Base-by-base conservation (phyloP, 2,113 vertebrate species). In the Pipra filicauda region DNA sequence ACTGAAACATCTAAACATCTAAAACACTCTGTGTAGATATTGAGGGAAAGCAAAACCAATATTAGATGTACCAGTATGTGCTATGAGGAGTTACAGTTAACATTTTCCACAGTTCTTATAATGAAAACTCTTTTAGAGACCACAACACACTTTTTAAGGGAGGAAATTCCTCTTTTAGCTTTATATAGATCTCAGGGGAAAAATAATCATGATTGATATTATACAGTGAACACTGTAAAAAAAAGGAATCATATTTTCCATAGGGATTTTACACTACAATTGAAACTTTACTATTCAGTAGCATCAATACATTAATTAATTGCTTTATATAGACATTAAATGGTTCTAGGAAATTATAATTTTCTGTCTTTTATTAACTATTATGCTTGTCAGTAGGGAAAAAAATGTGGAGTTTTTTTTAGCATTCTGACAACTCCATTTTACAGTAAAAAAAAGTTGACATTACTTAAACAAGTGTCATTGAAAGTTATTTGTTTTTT, bases 251-350 rank as follows among this genome's bases (percentile, higher is more conserved):
- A 85, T 95, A 69, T 84, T 95, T 94, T 94, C 77, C 94, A 96
- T 41, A 96, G 79, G 81, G 74, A 92, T 95, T 97, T 97, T 96
- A 97, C 73, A 97, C 78, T 97, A 95, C 79, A 96, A 9, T 92
- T 65, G 64, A 97, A 97, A 93, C 59, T 74, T 95, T 93, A 92
- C 70, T 89, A 92, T 69, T 97, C 39, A 94, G 84, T 91, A 95
- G 77, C 61, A 86, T 77, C 73, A 93, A 88, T 88, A 93, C 91
- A 93, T 87, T 13, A 95, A 65, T 95, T 85, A 95, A 91, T 94
- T 96, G 79, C 75, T 96, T 97, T 97, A 93, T 77, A 94, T 76
- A 93, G 79, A 93, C 72, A 96, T 94, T 96, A 93, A 78, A 91
- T 26, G 69, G 62, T 81, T 82, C 65, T 54, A 95, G n/a, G 21